A percentile compares a stretch with the other conserved stretches of the same genome.
These are phyloP conservation scores for Epistrophella euchroma DNA, from an alignment of 2,888 invertebrate genomes.

Conservation along the genomic window DNA sequence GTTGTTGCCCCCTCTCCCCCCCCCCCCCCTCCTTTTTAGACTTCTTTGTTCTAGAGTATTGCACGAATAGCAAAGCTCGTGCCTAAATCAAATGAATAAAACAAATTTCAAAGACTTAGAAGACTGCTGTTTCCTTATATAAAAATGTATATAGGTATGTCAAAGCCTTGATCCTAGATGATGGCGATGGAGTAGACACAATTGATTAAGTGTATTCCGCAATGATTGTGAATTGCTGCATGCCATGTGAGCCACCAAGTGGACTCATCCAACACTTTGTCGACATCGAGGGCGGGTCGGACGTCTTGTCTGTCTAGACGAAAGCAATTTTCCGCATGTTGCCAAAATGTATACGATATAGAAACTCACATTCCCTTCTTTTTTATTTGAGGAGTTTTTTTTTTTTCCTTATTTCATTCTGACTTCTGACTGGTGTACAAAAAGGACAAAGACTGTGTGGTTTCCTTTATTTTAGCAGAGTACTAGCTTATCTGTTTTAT, in stretches of 20 bases:
- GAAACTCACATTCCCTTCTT: conserved; percentile 2
- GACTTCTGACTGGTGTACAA: neutral
- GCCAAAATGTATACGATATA: conserved; percentile 3
- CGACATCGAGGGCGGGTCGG: conserved; percentile 5
- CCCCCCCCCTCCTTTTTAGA: neutral
- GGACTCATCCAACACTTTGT: conserved; percentile 33
- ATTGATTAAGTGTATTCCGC: conserved; percentile 50
- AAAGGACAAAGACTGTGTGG: conserved; percentile 6
- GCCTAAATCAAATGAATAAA: conserved; percentile 56
- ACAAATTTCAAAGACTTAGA: conserved; percentile 43
- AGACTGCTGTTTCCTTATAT: conserved; percentile 19
- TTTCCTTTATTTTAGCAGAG: neutral
- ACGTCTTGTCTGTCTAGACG: conserved; percentile 40
- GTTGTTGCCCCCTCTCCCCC: neutral
- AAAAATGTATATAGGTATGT: neutral
- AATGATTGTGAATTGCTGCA: conserved; percentile 40
- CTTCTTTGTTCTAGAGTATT: conserved; percentile 7
- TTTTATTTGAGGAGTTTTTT: neutral
- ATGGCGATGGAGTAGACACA: conserved; percentile 38
- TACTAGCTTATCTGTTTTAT: neutral
- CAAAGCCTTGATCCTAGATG: conserved; percentile 22
- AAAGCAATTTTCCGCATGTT: conserved; percentile 38
- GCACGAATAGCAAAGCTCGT: conserved; percentile 12
- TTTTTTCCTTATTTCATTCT: neutral
- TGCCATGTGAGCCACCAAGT: conserved; percentile 35